Percentiles rank a stretch among this genome's conserved stretches.
Conservation (phyloP, 2,113 vertebrate species). For the Mola mola region DNA sequence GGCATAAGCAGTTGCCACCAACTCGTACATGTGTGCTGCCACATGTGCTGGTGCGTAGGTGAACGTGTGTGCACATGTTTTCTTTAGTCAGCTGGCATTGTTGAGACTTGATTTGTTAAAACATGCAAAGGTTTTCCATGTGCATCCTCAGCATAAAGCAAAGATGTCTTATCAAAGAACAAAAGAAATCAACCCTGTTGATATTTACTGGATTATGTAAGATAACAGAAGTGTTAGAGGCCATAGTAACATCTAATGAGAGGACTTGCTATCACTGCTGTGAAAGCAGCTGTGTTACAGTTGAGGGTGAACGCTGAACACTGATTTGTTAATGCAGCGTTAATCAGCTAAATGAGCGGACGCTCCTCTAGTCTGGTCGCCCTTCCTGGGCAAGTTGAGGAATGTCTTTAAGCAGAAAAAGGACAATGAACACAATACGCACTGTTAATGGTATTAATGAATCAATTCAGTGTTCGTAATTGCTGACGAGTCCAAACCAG, state of each 20-base stretch:
- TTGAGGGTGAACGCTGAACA: conserved; percentile 23
- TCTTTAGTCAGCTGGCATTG: not conserved
- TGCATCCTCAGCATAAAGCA: too few species aligned
- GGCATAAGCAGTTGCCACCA: not conserved
- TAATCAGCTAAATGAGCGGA: conserved; percentile 62
- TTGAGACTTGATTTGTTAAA: not conserved
- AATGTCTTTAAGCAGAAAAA: conserved; percentile 42
- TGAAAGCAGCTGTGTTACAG: conserved; percentile 23
- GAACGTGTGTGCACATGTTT: too few species aligned
- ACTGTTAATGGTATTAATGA: conserved; percentile 54
- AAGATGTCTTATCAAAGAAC: not conserved
- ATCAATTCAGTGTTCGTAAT: conserved; percentile 45
- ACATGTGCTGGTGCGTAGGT: not conserved
- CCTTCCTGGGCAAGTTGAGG: conserved; percentile 10
- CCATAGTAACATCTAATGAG: too few species aligned
- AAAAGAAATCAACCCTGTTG: too few species aligned
- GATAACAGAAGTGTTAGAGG: too few species aligned
- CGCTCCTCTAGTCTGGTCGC: conserved; percentile 19
- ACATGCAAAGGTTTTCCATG: not conserved
- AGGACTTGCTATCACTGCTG: not conserved
- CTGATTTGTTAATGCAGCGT: conserved; percentile 42
- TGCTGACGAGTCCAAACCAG: conserved; percentile 18
- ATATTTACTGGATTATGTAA: too few species aligned
- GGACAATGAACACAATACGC: conserved; percentile 7
- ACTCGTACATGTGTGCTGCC: not conserved